Percentiles rank a stretch among this genome's conserved stretches.
These are phyloP conservation scores for Syrmaticus mikado DNA, from an alignment of 2,113 vertebrate species.

Conservation along the genomic window DNA sequence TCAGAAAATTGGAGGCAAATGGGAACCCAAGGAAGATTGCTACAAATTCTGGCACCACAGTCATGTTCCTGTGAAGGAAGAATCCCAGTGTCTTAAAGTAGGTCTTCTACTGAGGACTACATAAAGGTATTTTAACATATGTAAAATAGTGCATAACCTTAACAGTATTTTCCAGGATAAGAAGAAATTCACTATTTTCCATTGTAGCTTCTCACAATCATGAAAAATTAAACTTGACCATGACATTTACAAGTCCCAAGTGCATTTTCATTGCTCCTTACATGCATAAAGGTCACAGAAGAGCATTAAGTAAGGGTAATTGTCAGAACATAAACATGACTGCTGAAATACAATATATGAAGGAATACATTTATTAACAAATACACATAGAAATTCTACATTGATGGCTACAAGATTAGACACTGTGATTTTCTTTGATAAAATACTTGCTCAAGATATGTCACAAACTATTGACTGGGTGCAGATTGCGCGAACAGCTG, in stretches of 20 bases:
- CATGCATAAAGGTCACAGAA: not conserved
- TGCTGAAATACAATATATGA: not conserved
- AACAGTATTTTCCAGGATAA: not conserved
- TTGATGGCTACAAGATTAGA: not conserved
- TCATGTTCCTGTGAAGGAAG: not conserved
- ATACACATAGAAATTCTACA: not conserved
- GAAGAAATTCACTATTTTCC: not conserved
- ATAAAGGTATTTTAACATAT: accelerated
- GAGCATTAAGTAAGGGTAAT: not conserved
- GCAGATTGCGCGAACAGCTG: constrained; percentile 44
- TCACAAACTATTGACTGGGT: not conserved
- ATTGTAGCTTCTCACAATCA: not conserved
- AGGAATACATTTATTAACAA: not conserved
- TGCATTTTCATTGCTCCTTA: not conserved
- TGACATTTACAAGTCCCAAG: not conserved
- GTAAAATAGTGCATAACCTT: not conserved
- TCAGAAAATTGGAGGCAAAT: not conserved
- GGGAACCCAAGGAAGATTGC: not conserved
- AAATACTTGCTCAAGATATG: not conserved
- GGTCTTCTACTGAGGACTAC: not conserved
- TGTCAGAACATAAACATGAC: not conserved
- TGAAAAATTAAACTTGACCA: not conserved
- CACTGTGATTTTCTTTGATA: not conserved
- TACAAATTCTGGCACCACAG: not conserved
- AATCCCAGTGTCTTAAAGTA: not conserved